Percentiles rank a stretch among this genome's conserved stretches.
Evolutionary conservation across 2,797 vertebrate species (phyloP).

Genomic region (Parauchenoglanis punctatus): DNA sequence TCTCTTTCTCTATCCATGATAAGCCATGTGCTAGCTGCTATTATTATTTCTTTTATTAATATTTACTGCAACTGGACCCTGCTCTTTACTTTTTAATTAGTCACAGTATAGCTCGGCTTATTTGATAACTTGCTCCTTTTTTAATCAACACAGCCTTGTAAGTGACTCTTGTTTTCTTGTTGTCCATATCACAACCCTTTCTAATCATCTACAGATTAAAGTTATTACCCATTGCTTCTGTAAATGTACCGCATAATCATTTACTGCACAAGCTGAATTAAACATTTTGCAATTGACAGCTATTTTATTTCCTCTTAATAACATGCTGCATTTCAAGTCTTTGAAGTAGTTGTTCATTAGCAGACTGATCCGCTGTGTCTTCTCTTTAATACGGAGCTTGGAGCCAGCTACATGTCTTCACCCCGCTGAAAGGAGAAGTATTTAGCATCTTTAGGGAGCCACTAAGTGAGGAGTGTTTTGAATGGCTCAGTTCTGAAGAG

Average conservation of each 20-base stretch:
- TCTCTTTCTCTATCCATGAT: not conserved
- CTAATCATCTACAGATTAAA: constrained; percentile 24
- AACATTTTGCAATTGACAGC: constrained; percentile 27
- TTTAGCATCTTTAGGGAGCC: constrained; percentile 33
- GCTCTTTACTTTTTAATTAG: not conserved
- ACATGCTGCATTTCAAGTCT: not conserved
- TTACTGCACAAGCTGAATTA: constrained; percentile 24
- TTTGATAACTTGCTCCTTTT: not conserved
- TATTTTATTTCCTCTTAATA: not conserved
- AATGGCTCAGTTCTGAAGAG: constrained; percentile 30
- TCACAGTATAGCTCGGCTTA: not conserved
- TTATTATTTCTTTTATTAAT: not conserved
- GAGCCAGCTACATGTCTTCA: constrained; percentile 34
- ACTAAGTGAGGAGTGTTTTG: constrained; percentile 10
- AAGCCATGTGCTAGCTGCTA: not conserved
- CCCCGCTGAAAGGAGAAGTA: constrained; percentile 6
- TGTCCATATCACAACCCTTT: constrained; percentile 20
- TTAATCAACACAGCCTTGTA: not conserved
- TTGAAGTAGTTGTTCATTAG: constrained; percentile 27
- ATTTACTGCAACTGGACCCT: not conserved
- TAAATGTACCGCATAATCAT: constrained; percentile 22
- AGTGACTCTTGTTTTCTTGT: not conserved
- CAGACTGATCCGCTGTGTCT: constrained; percentile 22
- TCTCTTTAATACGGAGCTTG: constrained; percentile 21
- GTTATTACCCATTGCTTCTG: not conserved